Conservation (phyloP, 1,140 invertebrate genomes). For the Lepidurus couesii region DNA sequence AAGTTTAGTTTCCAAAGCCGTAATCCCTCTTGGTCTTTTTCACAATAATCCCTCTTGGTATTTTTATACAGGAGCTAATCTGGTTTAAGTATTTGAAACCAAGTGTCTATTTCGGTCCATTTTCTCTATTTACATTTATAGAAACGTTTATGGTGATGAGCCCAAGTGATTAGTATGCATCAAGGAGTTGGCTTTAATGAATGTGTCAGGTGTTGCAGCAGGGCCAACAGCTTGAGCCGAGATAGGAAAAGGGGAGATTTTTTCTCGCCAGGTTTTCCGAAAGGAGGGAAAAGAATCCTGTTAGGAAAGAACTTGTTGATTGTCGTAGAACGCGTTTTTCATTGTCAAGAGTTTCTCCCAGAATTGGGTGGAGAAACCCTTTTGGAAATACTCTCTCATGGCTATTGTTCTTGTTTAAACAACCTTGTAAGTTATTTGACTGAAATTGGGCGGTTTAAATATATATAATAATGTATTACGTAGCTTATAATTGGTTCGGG, state of each 20-base stretch:
- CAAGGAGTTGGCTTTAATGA: slow-evolving; percentile 11
- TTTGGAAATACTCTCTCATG: background rate
- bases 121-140: background rate
- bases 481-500: too few relatives aligned
- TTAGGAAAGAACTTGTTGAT: slow-evolving; percentile 22
- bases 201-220: background rate
- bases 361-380: background rate
- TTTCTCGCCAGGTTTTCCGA: slow-evolving; percentile 17
- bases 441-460: too few relatives aligned
- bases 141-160: slow-evolving; percentile 15
- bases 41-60: too few relatives aligned
- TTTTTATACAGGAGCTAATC: too few relatives aligned
- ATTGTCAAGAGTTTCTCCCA: background rate
- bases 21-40: too few relatives aligned
- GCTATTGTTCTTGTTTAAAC: too few relatives aligned
- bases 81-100: too few relatives aligned
- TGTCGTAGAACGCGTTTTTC: slow-evolving; percentile 21
- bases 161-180: background rate
- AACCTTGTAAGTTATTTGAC: too few relatives aligned
- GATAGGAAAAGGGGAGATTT: slow-evolving; percentile 9
- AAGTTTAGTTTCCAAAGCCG: too few relatives aligned
- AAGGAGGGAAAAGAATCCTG: background rate
- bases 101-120: background rate
- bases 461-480: too few relatives aligned
- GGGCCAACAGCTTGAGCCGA: background rate